Evolutionary conservation across 2,888 invertebrate species (phyloP), one percentile per base, ranked within the genome.

Genomic region (Synanthedon andrenaeformis): DNA sequence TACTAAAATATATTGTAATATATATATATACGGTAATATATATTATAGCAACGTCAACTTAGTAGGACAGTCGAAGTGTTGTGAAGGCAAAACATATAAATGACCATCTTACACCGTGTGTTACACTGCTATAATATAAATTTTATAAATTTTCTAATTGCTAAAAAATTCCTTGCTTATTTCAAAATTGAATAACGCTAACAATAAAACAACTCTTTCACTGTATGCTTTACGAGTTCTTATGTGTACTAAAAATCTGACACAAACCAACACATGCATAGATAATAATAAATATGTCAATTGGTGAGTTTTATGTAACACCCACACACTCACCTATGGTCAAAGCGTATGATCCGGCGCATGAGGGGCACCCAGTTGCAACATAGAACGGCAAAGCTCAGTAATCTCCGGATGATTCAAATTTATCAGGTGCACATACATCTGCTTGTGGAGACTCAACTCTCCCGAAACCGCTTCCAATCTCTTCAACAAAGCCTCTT

Each of bases 381-480:
- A 82, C 85, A 91, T 91, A 62, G 90, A 90, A 60, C 91, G 88
- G 71, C 91, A 91, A 67, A 91, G 85, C 74, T 91, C 90, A 72
- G 91, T 91, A 68, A 91, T 91, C 85, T 91, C 91, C 63, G 91
- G 91, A 69, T 91, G 91, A 66, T 90, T 90, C 74, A 91, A 77
- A 72, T 91, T 91, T 70, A 91, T 91, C 56, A 91, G 82, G 74
- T 91, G 91, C 77, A 91, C 91, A 64, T 91, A 91, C 84, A 91
- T 90, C 75, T 91, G 91, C 64, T 91, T 91, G 69, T 91, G 92
- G 52, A 98, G 92, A 74, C 94, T 95, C 64, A 98, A 88, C 81
- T 98, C 98, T 75, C 96, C 96, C 58, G 93, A 94, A 65, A 98
- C 92, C 60, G 96, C 91, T 75, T 97, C 97, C 76, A 98, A 92